Conservation (phyloP, 2,888 invertebrate genomes). For the Alloscopus bannaensis region DNA sequence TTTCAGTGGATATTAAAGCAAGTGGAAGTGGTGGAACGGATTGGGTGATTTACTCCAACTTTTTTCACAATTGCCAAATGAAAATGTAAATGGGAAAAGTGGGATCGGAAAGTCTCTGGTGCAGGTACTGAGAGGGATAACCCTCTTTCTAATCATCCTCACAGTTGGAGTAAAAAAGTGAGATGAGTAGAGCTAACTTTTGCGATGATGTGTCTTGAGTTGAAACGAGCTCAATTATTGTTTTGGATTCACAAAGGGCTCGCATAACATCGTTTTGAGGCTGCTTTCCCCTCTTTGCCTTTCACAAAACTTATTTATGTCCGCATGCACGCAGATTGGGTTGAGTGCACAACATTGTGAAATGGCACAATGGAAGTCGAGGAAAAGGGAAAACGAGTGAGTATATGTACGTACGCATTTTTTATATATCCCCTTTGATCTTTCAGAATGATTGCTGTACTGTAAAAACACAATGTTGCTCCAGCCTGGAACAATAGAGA, state of each 20-base stretch:
- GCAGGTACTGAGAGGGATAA: not conserved
- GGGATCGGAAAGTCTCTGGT: not conserved
- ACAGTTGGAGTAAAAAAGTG: conserved; percentile 49
- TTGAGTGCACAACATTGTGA: too few species aligned
- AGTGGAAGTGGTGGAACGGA: conserved; percentile 25
- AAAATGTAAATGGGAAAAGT: conserved; percentile 61
- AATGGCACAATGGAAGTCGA: too few species aligned
- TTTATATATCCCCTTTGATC: conserved; percentile 19
- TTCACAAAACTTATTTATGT: too few species aligned
- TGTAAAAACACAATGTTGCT: not conserved
- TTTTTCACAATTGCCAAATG: conserved; percentile 55
- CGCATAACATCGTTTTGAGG: too few species aligned
- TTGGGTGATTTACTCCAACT: conserved; percentile 56
- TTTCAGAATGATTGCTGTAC: not conserved
- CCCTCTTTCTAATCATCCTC: conserved; percentile 56
- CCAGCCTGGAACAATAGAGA: too few species aligned
- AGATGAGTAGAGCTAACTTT: not conserved
- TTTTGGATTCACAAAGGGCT: too few species aligned
- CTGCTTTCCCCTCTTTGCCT: too few species aligned
- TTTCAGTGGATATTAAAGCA: not conserved
- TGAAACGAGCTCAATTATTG: too few species aligned
- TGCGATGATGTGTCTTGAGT: too few species aligned
- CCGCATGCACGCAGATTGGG: too few species aligned
- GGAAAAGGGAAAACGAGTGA: too few species aligned
- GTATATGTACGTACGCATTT: too few species aligned